These are phyloP conservation scores for Anagrus nilaparvatae DNA, from an alignment of 1,140 invertebrate genomes.

Conservation along the genomic window DNA sequence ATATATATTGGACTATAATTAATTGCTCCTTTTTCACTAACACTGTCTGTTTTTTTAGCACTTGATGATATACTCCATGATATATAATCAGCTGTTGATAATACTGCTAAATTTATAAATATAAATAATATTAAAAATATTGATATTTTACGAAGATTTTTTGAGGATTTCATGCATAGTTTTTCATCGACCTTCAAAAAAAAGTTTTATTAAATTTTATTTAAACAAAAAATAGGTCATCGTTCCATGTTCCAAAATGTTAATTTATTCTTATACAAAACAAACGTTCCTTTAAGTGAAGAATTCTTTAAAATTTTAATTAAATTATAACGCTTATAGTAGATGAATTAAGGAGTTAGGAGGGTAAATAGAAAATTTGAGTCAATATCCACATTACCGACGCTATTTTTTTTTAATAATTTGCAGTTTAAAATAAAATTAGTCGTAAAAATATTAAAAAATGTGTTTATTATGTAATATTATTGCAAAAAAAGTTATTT, in stretches of 20 bases:
- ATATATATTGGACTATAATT: slow-evolving; percentile 36
- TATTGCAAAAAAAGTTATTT: too few species aligned
- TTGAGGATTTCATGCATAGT: slow-evolving; percentile 20
- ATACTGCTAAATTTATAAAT: slow-evolving; percentile 19
- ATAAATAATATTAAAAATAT: slow-evolving; percentile 17
- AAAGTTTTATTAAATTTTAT: too few species aligned
- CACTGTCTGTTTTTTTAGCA: slow-evolving; percentile 18
- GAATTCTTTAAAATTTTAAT: background rate
- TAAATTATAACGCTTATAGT: too few species aligned
- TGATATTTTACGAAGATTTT: slow-evolving; percentile 23
- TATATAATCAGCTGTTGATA: slow-evolving; percentile 28
- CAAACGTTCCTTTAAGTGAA: background rate
- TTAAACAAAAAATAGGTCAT: too few species aligned
- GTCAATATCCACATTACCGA: too few species aligned
- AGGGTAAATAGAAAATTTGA: too few species aligned
- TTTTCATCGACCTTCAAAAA: slow-evolving; percentile 32
- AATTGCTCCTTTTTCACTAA: slow-evolving; percentile 29
- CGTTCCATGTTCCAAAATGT: too few species aligned
- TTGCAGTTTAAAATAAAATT: too few species aligned
- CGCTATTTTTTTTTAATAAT: too few species aligned
- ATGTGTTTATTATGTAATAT: too few species aligned
- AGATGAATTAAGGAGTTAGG: too few species aligned
- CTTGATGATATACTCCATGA: slow-evolving; percentile 25
- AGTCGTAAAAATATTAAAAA: too few species aligned
- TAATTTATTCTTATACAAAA: background rate